phyloP scores from a whole-genome alignment of 2,888 invertebrate genomes.

The Apeira syringaria region DNA sequence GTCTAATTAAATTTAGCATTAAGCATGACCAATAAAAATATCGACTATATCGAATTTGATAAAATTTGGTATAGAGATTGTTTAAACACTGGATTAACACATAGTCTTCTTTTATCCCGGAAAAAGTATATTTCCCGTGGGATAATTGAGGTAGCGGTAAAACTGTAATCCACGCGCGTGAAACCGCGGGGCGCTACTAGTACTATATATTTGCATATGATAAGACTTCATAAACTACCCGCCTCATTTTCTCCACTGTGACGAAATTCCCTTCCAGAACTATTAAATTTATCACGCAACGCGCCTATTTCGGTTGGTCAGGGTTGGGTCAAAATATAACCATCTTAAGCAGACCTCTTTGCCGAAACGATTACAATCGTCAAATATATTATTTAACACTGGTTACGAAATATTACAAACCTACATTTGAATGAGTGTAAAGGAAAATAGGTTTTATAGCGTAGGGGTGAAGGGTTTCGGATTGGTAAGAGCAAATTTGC shows the following conservation, averaged over 20 bases:
- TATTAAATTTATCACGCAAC: slow-evolving; percentile 62
- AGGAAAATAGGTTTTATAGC: slow-evolving; percentile 44
- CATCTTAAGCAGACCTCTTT: slow-evolving; percentile 32
- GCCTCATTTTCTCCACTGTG: slow-evolving; percentile 2
- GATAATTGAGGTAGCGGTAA: no score
- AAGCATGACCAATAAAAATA: no score
- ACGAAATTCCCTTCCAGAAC: slow-evolving; percentile 33
- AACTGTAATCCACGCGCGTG: no score
- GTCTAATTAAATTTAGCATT: no score
- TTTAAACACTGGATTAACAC: no score
- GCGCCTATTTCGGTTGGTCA: slow-evolving; percentile 64
- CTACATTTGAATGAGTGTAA: slow-evolving; percentile 30
- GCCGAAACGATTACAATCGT: slow-evolving; percentile 3
- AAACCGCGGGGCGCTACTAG: no score
- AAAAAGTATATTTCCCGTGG: no score
- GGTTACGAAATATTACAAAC: slow-evolving; percentile 28
- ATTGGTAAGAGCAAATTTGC: slow-evolving; percentile 17
- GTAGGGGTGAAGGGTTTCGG: slow-evolving; percentile 24
- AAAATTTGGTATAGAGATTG: no score
- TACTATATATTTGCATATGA: no score
- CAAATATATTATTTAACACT: slow-evolving; percentile 33
- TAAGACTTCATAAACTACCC: no score
- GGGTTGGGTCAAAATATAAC: slow-evolving; percentile 53
- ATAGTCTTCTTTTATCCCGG: no score
- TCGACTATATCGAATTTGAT: no score